phyloP scores from a whole-genome alignment of 2,113 vertebrate species.

The Columba janthina region DNA sequence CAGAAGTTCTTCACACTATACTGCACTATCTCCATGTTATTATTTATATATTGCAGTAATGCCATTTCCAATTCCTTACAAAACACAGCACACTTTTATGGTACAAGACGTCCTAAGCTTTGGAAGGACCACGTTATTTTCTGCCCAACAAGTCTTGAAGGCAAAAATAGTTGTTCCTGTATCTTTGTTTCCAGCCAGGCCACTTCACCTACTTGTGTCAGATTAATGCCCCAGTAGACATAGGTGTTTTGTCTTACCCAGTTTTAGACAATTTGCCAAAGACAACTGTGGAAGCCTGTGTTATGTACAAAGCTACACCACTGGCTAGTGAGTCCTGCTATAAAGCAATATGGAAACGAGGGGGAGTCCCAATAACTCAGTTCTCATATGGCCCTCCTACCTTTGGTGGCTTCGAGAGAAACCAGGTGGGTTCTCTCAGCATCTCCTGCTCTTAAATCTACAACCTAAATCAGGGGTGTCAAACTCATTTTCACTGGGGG shows the following conservation, averaged over 20 bases:
- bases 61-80: constrained; percentile 61
- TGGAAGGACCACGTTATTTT: constrained; percentile 38
- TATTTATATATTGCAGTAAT: constrained; percentile 51
- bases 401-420: background rate
- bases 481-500: too few species aligned
- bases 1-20: constrained; percentile 57
- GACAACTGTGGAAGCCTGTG: background rate
- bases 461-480: background rate
- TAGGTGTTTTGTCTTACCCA: background rate
- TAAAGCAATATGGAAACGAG: accelerated
- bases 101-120: constrained; percentile 52
- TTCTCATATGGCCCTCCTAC: background rate
- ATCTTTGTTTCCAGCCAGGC: background rate
- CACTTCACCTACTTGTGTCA: background rate
- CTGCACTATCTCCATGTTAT: constrained; percentile 50
- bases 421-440: background rate
- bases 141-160: constrained; percentile 27
- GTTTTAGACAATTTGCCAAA: background rate
- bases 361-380: background rate
- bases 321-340: background rate
- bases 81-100: constrained; percentile 26
- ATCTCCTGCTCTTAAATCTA: background rate
- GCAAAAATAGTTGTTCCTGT: constrained; percentile 5
- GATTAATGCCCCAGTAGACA: background rate
- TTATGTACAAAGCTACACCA: background rate